Evolutionary conservation across 2,888 invertebrate species (phyloP), one percentile per base, ranked within the genome.

Genomic region (Thymelicus sylvestris): DNA sequence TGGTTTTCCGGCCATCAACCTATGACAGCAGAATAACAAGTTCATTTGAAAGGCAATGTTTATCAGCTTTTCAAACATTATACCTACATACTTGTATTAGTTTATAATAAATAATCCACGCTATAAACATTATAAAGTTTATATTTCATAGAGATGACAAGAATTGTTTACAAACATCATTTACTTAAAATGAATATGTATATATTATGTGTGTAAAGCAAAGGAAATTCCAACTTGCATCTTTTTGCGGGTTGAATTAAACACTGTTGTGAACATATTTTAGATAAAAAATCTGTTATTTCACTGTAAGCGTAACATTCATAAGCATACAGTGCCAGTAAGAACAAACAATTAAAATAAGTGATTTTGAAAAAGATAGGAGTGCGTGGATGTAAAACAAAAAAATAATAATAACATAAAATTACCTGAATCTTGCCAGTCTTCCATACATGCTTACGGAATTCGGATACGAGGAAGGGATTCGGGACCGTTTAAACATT

Each of bases 381-480:
- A 65, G 60, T 70, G 70, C 65, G 48, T 60, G 66, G 63, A 63
- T 66, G 66, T 62, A 59, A 52, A 67, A 52, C 80, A 81, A 78
- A 81, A 86, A 82, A 82, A 80, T 80, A 83, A 86, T 83, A 82
- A 80, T 80, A 83, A 83, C 79, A 83, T 85, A 85, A 88, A 85
- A 87, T 90, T 92, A 92, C 92, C 92, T 92, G 86, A 76, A 71
- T 76, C 81, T 76, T 82, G 90, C 83, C 81, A 92, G 85, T 90
- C 91, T 89, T 89, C 91, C 88, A 85, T 88, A 87, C 91, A 92
- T 92, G 91, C 92, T 88, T 84, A 80, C 79, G 87, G 87, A 86
- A 78, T 78, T 78, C 67, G 87, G 88, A 80, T 73, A 75, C 68
- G 73, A 74, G 84, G 85, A 82, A 72, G 75, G 88, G 86, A 77